Base-by-base conservation (phyloP, 1,140 invertebrate genomes). In the Drosophila jambulina region DNA sequence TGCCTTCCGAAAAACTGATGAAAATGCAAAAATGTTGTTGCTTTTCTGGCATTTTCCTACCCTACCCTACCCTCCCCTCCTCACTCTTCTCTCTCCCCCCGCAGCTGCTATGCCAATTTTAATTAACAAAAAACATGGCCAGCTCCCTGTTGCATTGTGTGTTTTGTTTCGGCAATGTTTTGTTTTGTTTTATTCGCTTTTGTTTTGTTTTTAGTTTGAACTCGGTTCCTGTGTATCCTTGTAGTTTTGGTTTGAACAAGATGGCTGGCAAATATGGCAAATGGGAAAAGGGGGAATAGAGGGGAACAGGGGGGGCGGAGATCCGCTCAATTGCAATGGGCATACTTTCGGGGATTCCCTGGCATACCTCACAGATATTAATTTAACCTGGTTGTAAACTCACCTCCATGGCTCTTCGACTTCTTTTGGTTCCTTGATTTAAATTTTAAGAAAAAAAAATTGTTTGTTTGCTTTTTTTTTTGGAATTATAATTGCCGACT, bases 111-210 rank as follows among this genome's bases (percentile, higher is more conserved):
- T 78, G 83, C 79, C 83, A 87, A 86, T 86, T 86, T 86, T 87
- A 86, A 86, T 86, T 86, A 87, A 86, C 82, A 82, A 87, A 85
- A 70, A 87, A 86, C 82, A 86, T 82, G 80, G 80, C 62, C 61
- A 63, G 53, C 51, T 82, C 74, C 82, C 48, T 87, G 82, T 86
- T 86, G 75, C 59, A 59, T 72, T 71, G 64, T 70, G 53, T 70
- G 79, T 60, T 65, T 56, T 72, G 53, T 43, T 59, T 54, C 42
- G 46, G 27, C 51, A 38, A 67, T 72, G 75, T 82, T 67, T 72
- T 62, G 57, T 54, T 82, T 63, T 57, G 61, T 85, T 80, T 45
- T 62, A 68, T 45, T 48, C 23, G 23, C 46, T 75, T 42, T 49
- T 49, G 27, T 51, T 78, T 46, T 78, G 71, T 76, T 71, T 70